Conservation (phyloP, 2,113 vertebrate species). For the Prietella phreatophila region DNA sequence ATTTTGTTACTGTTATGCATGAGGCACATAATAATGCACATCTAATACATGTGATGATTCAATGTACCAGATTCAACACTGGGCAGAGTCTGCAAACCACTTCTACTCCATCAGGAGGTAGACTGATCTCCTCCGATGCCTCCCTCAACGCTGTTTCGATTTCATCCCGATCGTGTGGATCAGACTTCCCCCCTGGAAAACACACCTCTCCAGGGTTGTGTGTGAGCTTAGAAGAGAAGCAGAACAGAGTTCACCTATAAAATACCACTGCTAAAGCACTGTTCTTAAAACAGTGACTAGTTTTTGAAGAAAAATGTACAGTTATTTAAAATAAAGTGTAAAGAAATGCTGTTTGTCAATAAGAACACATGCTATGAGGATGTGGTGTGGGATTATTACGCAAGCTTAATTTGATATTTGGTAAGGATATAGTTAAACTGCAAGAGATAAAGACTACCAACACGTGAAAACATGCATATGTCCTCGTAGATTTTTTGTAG, state of each 20-base stretch:
- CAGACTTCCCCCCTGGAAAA: constrained; percentile 89
- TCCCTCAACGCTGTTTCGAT: constrained; percentile 87
- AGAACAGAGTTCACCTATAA: constrained; percentile 2
- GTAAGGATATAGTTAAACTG: neutral
- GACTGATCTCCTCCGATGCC: constrained; percentile 87
- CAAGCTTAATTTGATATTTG: neutral
- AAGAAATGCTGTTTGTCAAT: neutral
- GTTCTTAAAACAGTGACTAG: neutral
- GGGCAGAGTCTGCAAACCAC: constrained; percentile 83
- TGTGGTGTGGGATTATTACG: neutral
- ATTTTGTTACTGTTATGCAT: neutral
- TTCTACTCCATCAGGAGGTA: constrained; percentile 76
- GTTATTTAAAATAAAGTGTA: neutral
- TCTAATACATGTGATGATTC: neutral
- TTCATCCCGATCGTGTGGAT: constrained; percentile 77
- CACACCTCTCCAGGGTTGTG: constrained; percentile 85
- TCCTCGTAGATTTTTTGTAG: neutral
- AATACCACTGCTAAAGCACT: neutral
- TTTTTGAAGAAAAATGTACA: neutral
- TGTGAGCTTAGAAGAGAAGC: constrained; percentile 72
- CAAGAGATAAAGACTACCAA: neutral
- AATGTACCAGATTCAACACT: constrained; percentile 72
- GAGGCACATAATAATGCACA: neutral
- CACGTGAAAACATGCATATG: neutral
- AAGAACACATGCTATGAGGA: neutral